A percentile compares a stretch with the other conserved stretches of the same genome.
Conservation (phyloP, 2,797 vertebrate species). For the Avahi laniger region DNA sequence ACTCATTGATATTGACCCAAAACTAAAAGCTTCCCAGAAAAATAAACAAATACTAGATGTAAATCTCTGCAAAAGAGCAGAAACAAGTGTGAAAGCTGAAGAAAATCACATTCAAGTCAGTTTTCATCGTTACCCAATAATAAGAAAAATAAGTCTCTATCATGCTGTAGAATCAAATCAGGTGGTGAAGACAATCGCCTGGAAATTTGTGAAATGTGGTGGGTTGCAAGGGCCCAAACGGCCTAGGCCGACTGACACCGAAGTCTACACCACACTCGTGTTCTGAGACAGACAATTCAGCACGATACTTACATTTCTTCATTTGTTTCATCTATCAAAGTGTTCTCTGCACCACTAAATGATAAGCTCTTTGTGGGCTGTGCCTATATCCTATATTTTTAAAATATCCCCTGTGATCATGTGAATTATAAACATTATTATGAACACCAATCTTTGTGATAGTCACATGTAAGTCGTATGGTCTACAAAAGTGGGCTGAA, state of each 20-base stretch:
- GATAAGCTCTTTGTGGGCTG: neutral
- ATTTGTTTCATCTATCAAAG: neutral
- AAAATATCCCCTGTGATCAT: neutral
- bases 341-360: neutral
- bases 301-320: neutral
- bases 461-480: neutral
- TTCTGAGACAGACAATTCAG: neutral
- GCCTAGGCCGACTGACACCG: neutral
- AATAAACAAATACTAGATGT: neutral
- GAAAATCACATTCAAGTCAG: neutral
- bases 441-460: neutral
- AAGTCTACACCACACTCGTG: neutral
- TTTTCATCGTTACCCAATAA: neutral
- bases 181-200: neutral
- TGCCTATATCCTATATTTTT: neutral
- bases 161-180: neutral
- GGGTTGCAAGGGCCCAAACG: neutral
- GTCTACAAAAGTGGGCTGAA: neutral
- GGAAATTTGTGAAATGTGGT: neutral
- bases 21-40: constrained; percentile 15
- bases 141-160: neutral
- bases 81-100: neutral
- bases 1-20: neutral
- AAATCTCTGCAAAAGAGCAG: constrained; percentile 12
- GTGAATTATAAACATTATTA: neutral